phyloP scores from a whole-genome alignment of 2,797 vertebrate genomes.

The Coregonus ussuriensis region DNA sequence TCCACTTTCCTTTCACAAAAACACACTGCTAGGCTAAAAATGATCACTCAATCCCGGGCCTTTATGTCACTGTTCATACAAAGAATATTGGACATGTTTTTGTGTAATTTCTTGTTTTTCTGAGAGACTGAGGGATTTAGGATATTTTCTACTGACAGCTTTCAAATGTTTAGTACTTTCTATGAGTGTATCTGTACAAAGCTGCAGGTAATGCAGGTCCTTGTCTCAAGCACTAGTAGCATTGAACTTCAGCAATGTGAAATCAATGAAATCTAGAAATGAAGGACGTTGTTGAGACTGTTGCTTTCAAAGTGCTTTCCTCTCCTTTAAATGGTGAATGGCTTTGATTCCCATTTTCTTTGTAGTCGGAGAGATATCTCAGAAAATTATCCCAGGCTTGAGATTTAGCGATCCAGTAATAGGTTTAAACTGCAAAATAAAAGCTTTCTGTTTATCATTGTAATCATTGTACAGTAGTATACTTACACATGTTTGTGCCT shows the following conservation, averaged over 20 bases:
- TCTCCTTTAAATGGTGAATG: conserved; percentile 48
- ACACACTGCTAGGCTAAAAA: neutral
- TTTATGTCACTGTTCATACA: too few relatives aligned
- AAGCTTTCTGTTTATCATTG: conserved; percentile 66
- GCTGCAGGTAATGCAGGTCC: conserved; percentile 63
- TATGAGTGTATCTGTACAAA: conserved; percentile 21
- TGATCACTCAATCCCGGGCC: neutral
- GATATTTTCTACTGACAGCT: too few relatives aligned
- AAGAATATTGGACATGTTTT: neutral
- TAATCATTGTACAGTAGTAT: conserved; percentile 67
- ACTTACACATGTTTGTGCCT: conserved; percentile 69
- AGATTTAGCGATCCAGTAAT: conserved; percentile 73
- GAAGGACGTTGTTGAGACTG: conserved; percentile 66
- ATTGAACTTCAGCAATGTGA: conserved; percentile 68
- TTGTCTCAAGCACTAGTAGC: conserved; percentile 60
- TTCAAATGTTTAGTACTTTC: neutral
- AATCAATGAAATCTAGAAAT: conserved; percentile 68
- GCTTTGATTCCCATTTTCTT: conserved; percentile 80
- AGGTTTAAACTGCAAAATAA: conserved; percentile 69
- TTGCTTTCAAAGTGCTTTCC: conserved; percentile 68
- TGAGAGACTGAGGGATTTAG: neutral
- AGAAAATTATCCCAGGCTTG: conserved; percentile 73
- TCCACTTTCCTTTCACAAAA: neutral
- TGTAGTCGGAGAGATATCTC: conserved; percentile 74
- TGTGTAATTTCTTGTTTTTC: neutral